Percentiles rank a stretch among this genome's conserved stretches.
These are phyloP conservation scores for Drosophila maculinotata DNA, from an alignment of 2,888 invertebrate genomes.

Conservation along the genomic window DNA sequence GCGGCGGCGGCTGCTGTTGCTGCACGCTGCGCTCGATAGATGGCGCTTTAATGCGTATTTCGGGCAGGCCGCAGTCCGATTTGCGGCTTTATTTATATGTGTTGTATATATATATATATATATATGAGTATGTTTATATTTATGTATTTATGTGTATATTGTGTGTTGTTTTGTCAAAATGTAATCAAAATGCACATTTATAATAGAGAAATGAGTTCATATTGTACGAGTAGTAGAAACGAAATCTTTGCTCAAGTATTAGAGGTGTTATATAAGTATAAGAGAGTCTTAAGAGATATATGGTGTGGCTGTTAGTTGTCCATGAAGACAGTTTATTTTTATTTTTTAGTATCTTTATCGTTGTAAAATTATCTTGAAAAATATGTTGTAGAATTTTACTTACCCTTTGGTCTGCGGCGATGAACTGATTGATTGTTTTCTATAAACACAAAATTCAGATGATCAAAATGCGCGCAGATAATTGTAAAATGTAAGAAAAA, in stretches of 20 bases:
- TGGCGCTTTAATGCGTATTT: constrained; percentile 93
- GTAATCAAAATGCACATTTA: constrained; percentile 55
- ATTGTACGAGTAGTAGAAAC: constrained; percentile 33
- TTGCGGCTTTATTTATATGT: constrained; percentile 86
- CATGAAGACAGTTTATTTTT: constrained; percentile 21
- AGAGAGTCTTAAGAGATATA: constrained; percentile 28
- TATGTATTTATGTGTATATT: constrained; percentile 2
- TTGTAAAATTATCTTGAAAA: constrained; percentile 20
- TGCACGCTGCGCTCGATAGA: constrained; percentile 89
- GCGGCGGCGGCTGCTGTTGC: constrained; percentile 26
- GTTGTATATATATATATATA: neutral
- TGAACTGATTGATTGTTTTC: constrained; percentile 80
- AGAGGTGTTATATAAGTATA: constrained; percentile 32
- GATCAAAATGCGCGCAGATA: constrained; percentile 72
- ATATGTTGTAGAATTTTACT: constrained; percentile 52
- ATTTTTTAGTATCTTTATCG: constrained; percentile 14
- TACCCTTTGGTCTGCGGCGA: constrained; percentile 76
- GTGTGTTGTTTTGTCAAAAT: constrained; percentile 25
- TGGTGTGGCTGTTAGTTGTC: constrained; percentile 20
- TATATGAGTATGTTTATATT: constrained; percentile 13
- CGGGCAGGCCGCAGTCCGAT: constrained; percentile 88
- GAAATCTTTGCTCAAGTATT: constrained; percentile 33
- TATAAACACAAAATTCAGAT: constrained; percentile 75
- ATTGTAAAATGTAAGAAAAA: constrained; percentile 78
- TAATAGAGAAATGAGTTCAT: constrained; percentile 32